Conservation (phyloP, 2,113 vertebrate genomes). For the Oncorhynchus kisutch region DNA sequence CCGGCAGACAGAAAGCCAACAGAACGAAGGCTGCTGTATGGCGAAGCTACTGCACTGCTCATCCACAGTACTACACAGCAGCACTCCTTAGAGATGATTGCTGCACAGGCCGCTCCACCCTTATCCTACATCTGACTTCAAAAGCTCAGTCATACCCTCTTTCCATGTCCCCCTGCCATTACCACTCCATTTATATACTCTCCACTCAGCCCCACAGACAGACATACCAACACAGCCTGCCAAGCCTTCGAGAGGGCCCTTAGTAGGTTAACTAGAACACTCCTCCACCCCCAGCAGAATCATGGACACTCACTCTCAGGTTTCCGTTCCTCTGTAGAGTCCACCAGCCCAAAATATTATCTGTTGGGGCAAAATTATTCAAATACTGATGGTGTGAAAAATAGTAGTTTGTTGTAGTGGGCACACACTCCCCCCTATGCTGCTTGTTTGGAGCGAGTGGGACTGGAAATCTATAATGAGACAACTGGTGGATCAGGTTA, state of each 20-base stretch:
- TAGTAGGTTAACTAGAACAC: not conserved
- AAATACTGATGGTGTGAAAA: conserved; percentile 38
- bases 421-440: conserved; percentile 25
- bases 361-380: conserved; percentile 4
- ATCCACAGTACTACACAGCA: too few relatives aligned
- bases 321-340: conserved; percentile 34
- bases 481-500: conserved; percentile 67
- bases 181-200: conserved; percentile 50
- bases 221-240: conserved; percentile 17
- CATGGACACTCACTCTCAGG: conserved; percentile 56
- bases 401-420: conserved; percentile 13
- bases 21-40: conserved; percentile 23
- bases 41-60: too few relatives aligned
- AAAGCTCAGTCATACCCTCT: too few relatives aligned
- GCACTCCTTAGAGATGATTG: too few relatives aligned
- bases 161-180: conserved; percentile 36
- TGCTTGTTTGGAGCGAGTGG: conserved; percentile 37
- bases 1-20: not conserved
- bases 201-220: conserved; percentile 22
- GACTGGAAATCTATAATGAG: conserved; percentile 60
- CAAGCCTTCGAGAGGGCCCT: not conserved
- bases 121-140: too few relatives aligned
- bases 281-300: not conserved
- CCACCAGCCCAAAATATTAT: conserved; percentile 27
- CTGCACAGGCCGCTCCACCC: too few relatives aligned